These are phyloP conservation scores for Nemotelus nigrinus DNA, from an alignment of 2,888 invertebrate genomes.

Conservation along the genomic window DNA sequence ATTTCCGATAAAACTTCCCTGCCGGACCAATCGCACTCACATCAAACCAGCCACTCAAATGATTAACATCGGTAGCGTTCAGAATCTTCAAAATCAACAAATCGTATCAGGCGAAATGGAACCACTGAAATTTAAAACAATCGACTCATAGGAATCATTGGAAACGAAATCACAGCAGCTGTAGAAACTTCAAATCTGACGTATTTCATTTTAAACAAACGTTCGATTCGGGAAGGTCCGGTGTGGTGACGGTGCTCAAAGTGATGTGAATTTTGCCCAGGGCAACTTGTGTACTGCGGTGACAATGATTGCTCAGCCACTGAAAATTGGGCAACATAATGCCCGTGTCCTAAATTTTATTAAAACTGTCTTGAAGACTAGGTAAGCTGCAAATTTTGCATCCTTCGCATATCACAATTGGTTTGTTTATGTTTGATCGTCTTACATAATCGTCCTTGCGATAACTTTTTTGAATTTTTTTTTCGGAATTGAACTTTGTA, in stretches of 20 bases:
- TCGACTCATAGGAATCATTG: neutral
- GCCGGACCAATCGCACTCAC: too few species aligned
- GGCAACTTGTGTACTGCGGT: neutral
- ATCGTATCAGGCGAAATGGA: neutral
- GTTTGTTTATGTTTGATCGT: slow-evolving; percentile 13
- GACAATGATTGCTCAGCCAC: slow-evolving; percentile 16
- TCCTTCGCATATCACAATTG: neutral
- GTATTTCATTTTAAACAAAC: neutral
- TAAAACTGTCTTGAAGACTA: neutral
- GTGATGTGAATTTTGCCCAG: slow-evolving; percentile 20
- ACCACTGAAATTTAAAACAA: neutral
- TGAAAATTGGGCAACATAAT: slow-evolving; percentile 7
- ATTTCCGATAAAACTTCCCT: neutral
- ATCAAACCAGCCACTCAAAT: neutral
- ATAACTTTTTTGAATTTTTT: too few species aligned
- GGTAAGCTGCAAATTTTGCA: neutral
- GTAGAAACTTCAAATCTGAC: slow-evolving; percentile 1
- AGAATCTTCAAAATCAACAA: neutral
- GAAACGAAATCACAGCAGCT: neutral
- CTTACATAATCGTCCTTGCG: slow-evolving; percentile 14
- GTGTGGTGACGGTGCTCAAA: neutral
- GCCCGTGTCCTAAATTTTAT: neutral
- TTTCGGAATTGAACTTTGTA: too few species aligned
- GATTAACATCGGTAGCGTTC: neutral
- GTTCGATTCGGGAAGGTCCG: neutral